Conservation (phyloP, 1,140 invertebrate genomes). For the Drosophila subpulchrella region DNA sequence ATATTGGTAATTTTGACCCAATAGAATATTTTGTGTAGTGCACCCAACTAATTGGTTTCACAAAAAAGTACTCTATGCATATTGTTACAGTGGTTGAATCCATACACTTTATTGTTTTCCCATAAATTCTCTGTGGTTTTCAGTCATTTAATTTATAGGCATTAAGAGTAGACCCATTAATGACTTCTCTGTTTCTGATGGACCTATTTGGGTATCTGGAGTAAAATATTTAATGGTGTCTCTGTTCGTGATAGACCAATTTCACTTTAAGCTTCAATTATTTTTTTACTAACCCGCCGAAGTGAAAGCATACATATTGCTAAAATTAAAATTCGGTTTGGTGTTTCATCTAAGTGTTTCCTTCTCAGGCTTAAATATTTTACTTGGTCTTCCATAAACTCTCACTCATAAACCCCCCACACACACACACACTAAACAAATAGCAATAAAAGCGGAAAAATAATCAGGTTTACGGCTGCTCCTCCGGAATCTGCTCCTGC, state of each 20-base stretch:
- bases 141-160: constrained; percentile 9
- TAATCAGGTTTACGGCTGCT: constrained; percentile 70
- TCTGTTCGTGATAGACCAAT: not conserved
- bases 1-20: too few species aligned
- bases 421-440: constrained; percentile 64
- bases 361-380: constrained; percentile 1
- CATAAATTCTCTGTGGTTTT: not conserved
- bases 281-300: not conserved
- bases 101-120: constrained; percentile 4
- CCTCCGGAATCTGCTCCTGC: constrained; percentile 11
- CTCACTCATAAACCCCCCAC: constrained; percentile 13
- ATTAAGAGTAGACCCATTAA: not conserved
- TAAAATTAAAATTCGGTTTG: constrained; percentile 10
- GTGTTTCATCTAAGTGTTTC: not conserved
- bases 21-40: too few species aligned
- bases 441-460: constrained; percentile 77
- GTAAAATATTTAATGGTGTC: constrained; percentile 2
- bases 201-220: not conserved
- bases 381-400: constrained; percentile 1
- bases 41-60: constrained; percentile 11
- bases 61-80: not conserved
- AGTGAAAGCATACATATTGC: constrained; percentile 1
- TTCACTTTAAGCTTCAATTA: constrained; percentile 9
- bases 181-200: not conserved
- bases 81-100: constrained; percentile 5